Evolutionary conservation across 1,140 invertebrate genomes (phyloP).

Genomic region (Leucophenga varia): DNA sequence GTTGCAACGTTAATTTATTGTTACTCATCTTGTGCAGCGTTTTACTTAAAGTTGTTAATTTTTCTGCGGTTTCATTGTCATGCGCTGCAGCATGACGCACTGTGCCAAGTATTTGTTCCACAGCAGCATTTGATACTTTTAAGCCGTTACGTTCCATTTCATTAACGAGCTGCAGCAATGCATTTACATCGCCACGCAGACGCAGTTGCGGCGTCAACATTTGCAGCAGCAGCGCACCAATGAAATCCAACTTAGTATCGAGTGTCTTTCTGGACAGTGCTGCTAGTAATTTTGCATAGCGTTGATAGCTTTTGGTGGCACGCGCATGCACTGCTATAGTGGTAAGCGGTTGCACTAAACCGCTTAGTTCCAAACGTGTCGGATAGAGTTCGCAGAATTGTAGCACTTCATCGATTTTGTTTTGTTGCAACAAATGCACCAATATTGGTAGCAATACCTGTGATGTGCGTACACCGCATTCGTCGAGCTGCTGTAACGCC

Average conservation of each 20-base stretch:
- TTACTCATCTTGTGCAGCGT: constrained; percentile 32
- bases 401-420: constrained; percentile 33
- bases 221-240: constrained; percentile 33
- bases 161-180: constrained; percentile 30
- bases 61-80: background rate
- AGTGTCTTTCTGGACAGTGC: constrained; percentile 24
- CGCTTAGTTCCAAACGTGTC: constrained; percentile 29
- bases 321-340: constrained; percentile 32
- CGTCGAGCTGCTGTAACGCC: constrained; percentile 48
- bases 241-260: constrained; percentile 32
- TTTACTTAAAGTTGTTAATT: constrained; percentile 18
- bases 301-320: constrained; percentile 38
- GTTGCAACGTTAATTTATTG: constrained; percentile 12
- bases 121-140: constrained; percentile 33
- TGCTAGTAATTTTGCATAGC: constrained; percentile 31
- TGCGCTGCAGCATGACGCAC: background rate
- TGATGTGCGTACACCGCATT: constrained; percentile 38
- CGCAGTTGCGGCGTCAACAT: constrained; percentile 36
- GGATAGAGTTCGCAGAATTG: constrained; percentile 40
- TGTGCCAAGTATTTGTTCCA: constrained; percentile 18
- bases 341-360: constrained; percentile 23
- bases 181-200: constrained; percentile 24
- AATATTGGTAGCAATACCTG: constrained; percentile 50
- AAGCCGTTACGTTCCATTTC: constrained; percentile 33
- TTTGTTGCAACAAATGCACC: constrained; percentile 45